Percentiles rank a stretch among this genome's conserved stretches.
Evolutionary conservation across 2,888 invertebrate species (phyloP).

Genomic region (Noctua janthe): DNA sequence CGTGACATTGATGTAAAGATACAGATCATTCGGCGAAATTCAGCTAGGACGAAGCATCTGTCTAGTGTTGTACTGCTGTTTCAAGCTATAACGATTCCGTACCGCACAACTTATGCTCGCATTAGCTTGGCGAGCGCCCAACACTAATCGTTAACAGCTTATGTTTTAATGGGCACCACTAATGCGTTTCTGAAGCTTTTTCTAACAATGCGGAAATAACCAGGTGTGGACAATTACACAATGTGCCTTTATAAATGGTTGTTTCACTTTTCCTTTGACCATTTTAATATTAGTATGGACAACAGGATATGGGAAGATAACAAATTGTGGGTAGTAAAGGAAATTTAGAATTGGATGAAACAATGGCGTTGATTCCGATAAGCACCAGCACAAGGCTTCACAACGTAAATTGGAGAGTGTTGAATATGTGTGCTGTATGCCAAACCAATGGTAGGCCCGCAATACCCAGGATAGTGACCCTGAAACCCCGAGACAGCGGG

Average conservation of each 20-base stretch:
- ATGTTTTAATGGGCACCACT: conserved; percentile 53
- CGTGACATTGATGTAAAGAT: neutral
- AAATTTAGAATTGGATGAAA: neutral
- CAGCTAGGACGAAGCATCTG: neutral
- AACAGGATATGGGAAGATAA: neutral
- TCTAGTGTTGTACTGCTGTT: neutral
- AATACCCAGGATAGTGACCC: too few relatives aligned
- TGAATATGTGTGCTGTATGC: neutral
- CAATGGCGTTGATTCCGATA: neutral
- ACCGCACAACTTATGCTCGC: conserved; percentile 43
- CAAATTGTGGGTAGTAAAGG: neutral
- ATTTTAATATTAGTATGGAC: neutral
- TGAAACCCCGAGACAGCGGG: neutral
- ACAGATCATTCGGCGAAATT: conserved; percentile 1
- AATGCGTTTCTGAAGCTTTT: conserved; percentile 60
- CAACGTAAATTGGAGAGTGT: neutral
- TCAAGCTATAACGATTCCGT: conserved; percentile 5
- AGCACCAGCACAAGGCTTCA: neutral
- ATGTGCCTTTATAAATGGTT: neutral
- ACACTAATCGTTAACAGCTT: conserved; percentile 60
- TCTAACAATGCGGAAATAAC: conserved; percentile 37
- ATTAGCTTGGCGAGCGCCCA: conserved; percentile 63
- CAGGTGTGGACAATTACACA: conserved; percentile 36
- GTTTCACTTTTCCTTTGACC: neutral
- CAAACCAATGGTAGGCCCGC: neutral